Conservation (phyloP, 2,797 vertebrate genomes). For the Bovichtus variegatus region DNA sequence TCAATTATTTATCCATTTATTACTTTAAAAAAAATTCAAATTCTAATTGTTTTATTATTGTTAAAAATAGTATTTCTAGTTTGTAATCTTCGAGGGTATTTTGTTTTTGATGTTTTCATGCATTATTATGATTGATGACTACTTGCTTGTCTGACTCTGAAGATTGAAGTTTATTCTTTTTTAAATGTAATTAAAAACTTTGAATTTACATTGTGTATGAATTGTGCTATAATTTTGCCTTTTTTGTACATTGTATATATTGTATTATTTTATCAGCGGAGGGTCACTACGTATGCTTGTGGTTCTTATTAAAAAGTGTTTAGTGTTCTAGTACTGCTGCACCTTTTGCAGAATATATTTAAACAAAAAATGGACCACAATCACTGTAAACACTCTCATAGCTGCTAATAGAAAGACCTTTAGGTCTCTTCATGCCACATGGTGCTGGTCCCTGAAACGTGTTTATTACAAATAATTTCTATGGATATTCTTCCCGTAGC, state of each 20-base stretch:
- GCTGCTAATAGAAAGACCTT: background rate
- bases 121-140: background rate
- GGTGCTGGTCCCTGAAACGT: background rate
- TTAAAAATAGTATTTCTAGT: background rate
- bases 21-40: too few relatives aligned
- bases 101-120: background rate
- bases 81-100: background rate
- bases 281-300: background rate
- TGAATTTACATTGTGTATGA: background rate
- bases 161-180: too few relatives aligned
- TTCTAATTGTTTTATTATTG: too few relatives aligned
- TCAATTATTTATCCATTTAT: too few relatives aligned
- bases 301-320: background rate
- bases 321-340: background rate
- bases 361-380: background rate
- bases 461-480: background rate
- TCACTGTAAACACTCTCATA: background rate
- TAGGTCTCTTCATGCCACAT: background rate
- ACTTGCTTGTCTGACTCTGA: background rate
- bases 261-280: background rate
- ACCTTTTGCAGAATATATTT: background rate
- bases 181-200: too few relatives aligned
- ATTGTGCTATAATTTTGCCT: background rate
- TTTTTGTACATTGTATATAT: background rate
- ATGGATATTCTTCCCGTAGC: background rate